A percentile compares a stretch with the other conserved stretches of the same genome.
Evolutionary conservation across 1,140 invertebrate genomes (phyloP).

Genomic region (Liolophura sinensis): DNA sequence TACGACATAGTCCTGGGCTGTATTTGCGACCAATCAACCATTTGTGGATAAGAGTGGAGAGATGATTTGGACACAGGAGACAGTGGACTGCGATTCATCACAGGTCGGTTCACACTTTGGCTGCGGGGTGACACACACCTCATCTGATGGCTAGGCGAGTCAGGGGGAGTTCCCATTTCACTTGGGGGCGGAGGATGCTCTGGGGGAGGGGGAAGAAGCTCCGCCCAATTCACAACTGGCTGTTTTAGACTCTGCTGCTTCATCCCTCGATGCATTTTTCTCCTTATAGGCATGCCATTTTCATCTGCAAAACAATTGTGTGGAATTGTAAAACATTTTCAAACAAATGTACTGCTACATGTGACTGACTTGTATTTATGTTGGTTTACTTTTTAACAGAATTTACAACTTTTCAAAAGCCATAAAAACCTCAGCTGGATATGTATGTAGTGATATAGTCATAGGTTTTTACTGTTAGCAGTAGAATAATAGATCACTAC

Average conservation of each 20-base stretch:
- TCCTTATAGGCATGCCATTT: conserved; percentile 51
- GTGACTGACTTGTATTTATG: conserved; percentile 4
- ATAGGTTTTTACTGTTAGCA: no score
- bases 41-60: no score
- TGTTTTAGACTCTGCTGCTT: conserved; percentile 34
- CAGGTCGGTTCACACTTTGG: conserved; percentile 25
- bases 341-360: no score
- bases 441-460: no score
- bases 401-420: no score
- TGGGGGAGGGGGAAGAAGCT: conserved; percentile 74
- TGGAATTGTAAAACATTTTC: no score
- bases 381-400: conserved; percentile 7
- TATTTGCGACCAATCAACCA: background rate
- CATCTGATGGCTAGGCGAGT: conserved; percentile 29
- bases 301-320: conserved; percentile 45
- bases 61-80: conserved; percentile 46
- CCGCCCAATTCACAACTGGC: conserved; percentile 73
- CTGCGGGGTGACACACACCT: conserved; percentile 13
- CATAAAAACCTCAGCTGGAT: no score
- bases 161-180: conserved; percentile 43
- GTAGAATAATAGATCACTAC: no score
- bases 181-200: conserved; percentile 73
- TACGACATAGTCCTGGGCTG: conserved; percentile 21
- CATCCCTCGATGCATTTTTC: conserved; percentile 30
- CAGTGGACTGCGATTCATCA: conserved; percentile 34